Evolutionary conservation across 1,140 invertebrate genomes (phyloP).

Genomic region (Macrosteles quadrilineatus): DNA sequence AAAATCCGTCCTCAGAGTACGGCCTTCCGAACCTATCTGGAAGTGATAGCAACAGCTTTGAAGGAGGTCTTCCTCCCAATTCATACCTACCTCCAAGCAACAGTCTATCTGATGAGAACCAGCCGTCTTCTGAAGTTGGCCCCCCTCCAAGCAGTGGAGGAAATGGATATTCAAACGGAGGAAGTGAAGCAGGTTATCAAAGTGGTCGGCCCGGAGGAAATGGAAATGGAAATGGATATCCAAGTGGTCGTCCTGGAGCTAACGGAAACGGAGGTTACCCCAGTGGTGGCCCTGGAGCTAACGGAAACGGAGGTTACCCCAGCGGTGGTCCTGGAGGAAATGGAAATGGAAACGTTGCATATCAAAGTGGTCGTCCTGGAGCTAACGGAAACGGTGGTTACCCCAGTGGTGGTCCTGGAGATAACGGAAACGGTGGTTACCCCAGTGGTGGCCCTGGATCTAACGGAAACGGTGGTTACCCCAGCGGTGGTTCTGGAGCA

Average conservation of each 20-base stretch:
- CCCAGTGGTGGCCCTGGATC: not conserved
- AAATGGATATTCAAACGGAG: not conserved
- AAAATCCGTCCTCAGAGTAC: not conserved
- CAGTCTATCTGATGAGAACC: not conserved
- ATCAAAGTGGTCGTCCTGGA: not conserved
- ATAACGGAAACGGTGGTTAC: no score
- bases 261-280: slow-evolving; percentile 26
- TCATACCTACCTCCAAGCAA: slow-evolving; percentile 11
- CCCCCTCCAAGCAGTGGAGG: not conserved
- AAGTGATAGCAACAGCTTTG: not conserved
- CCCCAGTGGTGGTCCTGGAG: no score
- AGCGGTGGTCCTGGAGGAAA: not conserved
- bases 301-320: slow-evolving; percentile 6
- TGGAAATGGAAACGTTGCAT: not conserved
- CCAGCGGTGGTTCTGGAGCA: not conserved
- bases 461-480: not conserved
- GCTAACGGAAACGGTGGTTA: not conserved
- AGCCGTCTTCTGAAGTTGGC: not conserved
- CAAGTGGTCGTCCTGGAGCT: slow-evolving; percentile 37
- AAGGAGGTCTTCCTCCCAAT: not conserved
- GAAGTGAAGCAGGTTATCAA: not conserved
- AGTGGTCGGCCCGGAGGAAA: slow-evolving; percentile 1
- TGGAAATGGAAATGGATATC: slow-evolving; percentile 34
- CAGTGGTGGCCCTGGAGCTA: not conserved
- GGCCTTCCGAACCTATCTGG: not conserved